A percentile compares a stretch with the other conserved stretches of the same genome.
These are phyloP conservation scores for Diplodus puntazzo DNA, from an alignment of 2,797 vertebrate genomes.

Conservation along the genomic window DNA sequence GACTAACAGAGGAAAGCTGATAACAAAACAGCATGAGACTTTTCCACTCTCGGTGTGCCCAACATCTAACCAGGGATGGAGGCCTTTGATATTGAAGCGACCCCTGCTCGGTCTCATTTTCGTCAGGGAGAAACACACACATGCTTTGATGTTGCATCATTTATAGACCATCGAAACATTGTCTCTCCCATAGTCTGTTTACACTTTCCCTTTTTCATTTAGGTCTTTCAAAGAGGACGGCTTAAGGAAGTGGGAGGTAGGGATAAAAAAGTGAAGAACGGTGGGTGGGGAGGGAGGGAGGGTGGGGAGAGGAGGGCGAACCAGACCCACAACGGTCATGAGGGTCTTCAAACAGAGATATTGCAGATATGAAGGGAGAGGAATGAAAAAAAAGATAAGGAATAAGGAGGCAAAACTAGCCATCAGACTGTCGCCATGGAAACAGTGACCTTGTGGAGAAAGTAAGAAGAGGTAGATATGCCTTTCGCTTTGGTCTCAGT, in stretches of 20 bases:
- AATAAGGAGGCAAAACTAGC: constrained; percentile 80
- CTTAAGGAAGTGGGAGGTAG: constrained; percentile 50
- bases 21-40: constrained; percentile 77
- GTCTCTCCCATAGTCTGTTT: constrained; percentile 66
- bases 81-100: constrained; percentile 79
- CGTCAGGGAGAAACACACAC: constrained; percentile 57
- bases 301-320: background rate
- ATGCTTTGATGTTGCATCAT: constrained; percentile 79
- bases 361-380: constrained; percentile 75
- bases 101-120: constrained; percentile 74
- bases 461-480: constrained; percentile 75
- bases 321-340: constrained; percentile 57
- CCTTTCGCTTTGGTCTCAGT: constrained; percentile 68
- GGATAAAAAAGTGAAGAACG: constrained; percentile 60
- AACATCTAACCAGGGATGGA: constrained; percentile 66
- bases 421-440: constrained; percentile 81
- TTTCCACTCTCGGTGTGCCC: constrained; percentile 65
- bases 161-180: constrained; percentile 72
- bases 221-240: constrained; percentile 60
- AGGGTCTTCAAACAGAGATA: constrained; percentile 79
- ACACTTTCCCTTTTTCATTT: constrained; percentile 62
- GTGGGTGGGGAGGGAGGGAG: constrained; percentile 16
- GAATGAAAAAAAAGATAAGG: constrained; percentile 74
- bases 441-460: constrained; percentile 84
- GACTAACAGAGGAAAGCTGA: constrained; percentile 76